These are phyloP conservation scores for Drosophila prosaltans DNA, from an alignment of 1,140 invertebrate genomes.

Conservation along the genomic window DNA sequence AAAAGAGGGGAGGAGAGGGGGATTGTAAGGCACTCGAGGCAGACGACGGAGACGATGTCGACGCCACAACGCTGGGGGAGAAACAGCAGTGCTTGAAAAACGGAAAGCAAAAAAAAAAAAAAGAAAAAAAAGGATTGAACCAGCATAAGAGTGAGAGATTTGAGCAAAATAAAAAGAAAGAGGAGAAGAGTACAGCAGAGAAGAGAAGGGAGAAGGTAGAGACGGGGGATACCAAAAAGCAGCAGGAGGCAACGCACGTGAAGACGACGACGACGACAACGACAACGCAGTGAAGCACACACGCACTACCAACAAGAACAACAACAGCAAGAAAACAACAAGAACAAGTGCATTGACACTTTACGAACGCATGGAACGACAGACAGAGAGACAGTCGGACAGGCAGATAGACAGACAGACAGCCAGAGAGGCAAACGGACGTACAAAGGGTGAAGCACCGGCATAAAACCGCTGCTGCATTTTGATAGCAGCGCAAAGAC, in stretches of 20 bases:
- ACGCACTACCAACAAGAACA: constrained; percentile 54
- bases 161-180: neutral
- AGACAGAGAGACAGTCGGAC: constrained; percentile 5
- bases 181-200: neutral
- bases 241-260: constrained; percentile 78
- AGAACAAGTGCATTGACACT: constrained; percentile 81
- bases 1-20: neutral
- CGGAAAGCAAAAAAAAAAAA: constrained; percentile 58
- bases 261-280: constrained; percentile 39
- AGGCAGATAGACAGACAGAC: constrained; percentile 31
- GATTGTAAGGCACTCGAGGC: constrained; percentile 56
- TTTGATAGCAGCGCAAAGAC: constrained; percentile 66
- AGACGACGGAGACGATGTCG: constrained; percentile 51
- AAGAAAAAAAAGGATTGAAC: constrained; percentile 63
- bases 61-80: constrained; percentile 19
- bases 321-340: constrained; percentile 46
- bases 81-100: constrained; percentile 66
- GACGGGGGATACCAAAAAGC: constrained; percentile 51
- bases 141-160: constrained; percentile 39
- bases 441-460: constrained; percentile 71
- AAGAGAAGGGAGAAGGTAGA: neutral
- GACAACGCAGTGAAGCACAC: constrained; percentile 66
- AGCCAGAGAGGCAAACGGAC: constrained; percentile 8
- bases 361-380: constrained; percentile 57
- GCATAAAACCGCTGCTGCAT: constrained; percentile 50